Evolutionary conservation across 2,113 vertebrate genomes (phyloP).

Genomic region (Myiopsitta monachus): DNA sequence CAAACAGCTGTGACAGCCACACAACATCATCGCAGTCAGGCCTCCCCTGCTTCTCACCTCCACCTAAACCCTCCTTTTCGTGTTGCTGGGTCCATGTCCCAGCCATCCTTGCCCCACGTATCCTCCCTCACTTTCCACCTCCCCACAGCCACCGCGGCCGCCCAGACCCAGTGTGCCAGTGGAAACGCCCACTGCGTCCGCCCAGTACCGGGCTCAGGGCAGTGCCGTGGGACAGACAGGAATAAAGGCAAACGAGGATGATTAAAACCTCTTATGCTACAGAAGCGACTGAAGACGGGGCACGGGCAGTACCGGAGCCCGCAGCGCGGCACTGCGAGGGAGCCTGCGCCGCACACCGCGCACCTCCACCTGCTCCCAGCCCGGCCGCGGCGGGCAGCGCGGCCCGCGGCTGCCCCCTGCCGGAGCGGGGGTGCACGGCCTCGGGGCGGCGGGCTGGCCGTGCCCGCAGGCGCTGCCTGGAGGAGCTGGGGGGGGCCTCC

Average conservation of each 20-base stretch:
- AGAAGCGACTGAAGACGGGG: too few relatives aligned
- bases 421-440: background rate
- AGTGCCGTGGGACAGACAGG: rapidly evolving
- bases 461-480: too few relatives aligned
- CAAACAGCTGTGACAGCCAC: background rate
- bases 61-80: background rate
- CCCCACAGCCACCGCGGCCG: rapidly evolving
- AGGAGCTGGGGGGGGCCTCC: too few relatives aligned
- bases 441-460: too few relatives aligned
- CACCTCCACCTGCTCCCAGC: background rate
- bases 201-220: rapidly evolving
- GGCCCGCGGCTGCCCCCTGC: background rate
- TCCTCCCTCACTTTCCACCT: background rate
- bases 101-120: rapidly evolving
- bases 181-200: background rate
- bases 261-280: background rate
- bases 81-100: background rate
- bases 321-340: background rate
- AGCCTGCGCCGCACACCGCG: rapidly evolving
- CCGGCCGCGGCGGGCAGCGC: background rate
- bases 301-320: too few relatives aligned
- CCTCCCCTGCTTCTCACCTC: background rate
- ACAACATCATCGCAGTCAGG: rapidly evolving
- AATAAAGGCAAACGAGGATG: rapidly evolving
- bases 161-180: too few relatives aligned